Percentiles rank a stretch among this genome's conserved stretches.
These are phyloP conservation scores for Urocyon cinereoargenteus DNA, from an alignment of 2,797 vertebrate species.

Conservation along the genomic window DNA sequence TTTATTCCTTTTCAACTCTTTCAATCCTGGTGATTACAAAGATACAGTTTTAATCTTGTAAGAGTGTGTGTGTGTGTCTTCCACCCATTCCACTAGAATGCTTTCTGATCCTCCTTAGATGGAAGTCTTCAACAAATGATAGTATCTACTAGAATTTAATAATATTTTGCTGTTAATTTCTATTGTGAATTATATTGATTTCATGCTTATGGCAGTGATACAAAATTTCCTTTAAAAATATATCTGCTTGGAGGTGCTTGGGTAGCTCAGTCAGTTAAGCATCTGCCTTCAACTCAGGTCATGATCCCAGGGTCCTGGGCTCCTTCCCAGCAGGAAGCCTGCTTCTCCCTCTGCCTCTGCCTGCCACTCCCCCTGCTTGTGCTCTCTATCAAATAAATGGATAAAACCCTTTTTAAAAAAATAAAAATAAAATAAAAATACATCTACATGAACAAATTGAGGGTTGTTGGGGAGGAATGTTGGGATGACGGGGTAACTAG, in stretches of 20 bases:
- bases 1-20: neutral
- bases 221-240: neutral
- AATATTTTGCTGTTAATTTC: neutral
- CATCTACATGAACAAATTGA: neutral
- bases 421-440: no score
- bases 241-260: neutral
- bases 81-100: neutral
- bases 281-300: no score
- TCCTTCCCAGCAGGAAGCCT: no score
- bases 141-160: neutral
- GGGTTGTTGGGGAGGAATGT: no score
- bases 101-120: neutral
- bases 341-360: no score
- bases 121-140: neutral
- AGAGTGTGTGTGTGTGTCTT: neutral
- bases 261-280: no score
- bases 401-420: no score
- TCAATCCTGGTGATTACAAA: neutral
- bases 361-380: no score
- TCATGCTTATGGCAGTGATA: neutral
- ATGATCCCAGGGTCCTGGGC: no score
- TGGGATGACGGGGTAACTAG: no score
- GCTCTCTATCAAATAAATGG: no score
- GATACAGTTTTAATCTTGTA: neutral
- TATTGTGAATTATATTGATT: conserved; percentile 26